Evolutionary conservation across 2,797 vertebrate genomes (phyloP).

Genomic region (Periparus ater): DNA sequence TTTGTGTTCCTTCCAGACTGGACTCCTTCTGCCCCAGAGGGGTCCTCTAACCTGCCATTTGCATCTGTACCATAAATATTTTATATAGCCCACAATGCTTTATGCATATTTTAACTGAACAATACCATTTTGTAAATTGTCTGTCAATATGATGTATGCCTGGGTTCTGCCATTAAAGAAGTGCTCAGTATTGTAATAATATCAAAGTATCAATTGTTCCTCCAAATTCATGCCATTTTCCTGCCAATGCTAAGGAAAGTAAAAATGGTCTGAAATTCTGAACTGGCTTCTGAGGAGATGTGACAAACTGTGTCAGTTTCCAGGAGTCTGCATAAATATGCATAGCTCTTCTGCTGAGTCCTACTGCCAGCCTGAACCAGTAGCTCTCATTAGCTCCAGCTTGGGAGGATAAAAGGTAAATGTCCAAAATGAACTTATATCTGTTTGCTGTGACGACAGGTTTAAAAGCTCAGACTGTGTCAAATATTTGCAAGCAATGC

Average conservation of each 20-base stretch:
- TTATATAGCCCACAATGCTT: constrained; percentile 49
- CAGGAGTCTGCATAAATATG: constrained; percentile 24
- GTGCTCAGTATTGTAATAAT: background rate
- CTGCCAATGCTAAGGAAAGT: background rate
- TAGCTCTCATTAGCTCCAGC: constrained; percentile 13
- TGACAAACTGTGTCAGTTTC: constrained; percentile 10
- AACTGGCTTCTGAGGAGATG: background rate
- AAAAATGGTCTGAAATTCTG: background rate
- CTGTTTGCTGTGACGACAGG: background rate
- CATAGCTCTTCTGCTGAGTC: background rate
- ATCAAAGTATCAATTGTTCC: background rate
- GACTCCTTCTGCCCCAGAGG: constrained; percentile 45
- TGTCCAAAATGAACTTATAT: background rate
- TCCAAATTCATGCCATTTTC: background rate
- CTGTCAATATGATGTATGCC: constrained; percentile 37
- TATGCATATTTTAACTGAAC: constrained; percentile 61
- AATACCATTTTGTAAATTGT: constrained; percentile 52
- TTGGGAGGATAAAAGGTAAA: background rate
- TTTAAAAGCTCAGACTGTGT: background rate
- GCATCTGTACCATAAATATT: constrained; percentile 60
- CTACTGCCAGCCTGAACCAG: background rate
- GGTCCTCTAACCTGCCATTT: constrained; percentile 52
- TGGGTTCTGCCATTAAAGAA: background rate
- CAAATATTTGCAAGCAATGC: background rate
- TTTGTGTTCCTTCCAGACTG: constrained; percentile 30